A percentile compares a stretch with the other conserved stretches of the same genome.
Conservation (phyloP, 2,797 vertebrate genomes). For the Scyliorhinus canicula region DNA sequence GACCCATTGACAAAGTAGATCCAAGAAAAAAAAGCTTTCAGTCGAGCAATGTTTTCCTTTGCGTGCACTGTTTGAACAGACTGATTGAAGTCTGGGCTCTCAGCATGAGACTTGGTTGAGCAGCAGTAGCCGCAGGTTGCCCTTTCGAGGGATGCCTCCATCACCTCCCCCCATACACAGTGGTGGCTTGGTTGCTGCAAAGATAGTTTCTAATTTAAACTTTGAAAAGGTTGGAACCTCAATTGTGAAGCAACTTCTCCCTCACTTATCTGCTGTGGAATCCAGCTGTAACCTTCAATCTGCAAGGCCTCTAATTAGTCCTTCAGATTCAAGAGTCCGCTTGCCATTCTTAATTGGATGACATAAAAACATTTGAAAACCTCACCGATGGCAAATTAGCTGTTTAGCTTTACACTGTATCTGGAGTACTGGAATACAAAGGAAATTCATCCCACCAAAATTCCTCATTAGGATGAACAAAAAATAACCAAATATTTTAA, state of each 20-base stretch:
- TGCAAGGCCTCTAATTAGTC: too few relatives aligned
- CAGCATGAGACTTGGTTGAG: too few relatives aligned
- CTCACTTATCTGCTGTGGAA: not conserved
- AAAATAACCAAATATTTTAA: not conserved
- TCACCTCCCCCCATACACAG: not conserved
- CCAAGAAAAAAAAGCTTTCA: too few relatives aligned
- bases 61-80: too few relatives aligned
- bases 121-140: not conserved
- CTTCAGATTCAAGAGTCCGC: not conserved
- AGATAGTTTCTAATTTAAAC: not conserved
- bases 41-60: too few relatives aligned
- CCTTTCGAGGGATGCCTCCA: not conserved
- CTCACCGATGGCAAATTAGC: not conserved
- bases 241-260: too few relatives aligned
- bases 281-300: not conserved
- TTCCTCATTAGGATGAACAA: not conserved
- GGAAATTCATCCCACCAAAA: not conserved
- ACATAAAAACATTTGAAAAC: not conserved
- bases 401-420: not conserved
- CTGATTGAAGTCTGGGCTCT: too few relatives aligned
- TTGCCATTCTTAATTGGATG: not conserved
- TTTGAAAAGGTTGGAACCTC: not conserved
- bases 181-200: not conserved
- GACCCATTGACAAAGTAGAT: too few relatives aligned
- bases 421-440: not conserved